Evolutionary conservation across 2,797 vertebrate genomes (phyloP).

Genomic region (Sorex maritimensis): DNA sequence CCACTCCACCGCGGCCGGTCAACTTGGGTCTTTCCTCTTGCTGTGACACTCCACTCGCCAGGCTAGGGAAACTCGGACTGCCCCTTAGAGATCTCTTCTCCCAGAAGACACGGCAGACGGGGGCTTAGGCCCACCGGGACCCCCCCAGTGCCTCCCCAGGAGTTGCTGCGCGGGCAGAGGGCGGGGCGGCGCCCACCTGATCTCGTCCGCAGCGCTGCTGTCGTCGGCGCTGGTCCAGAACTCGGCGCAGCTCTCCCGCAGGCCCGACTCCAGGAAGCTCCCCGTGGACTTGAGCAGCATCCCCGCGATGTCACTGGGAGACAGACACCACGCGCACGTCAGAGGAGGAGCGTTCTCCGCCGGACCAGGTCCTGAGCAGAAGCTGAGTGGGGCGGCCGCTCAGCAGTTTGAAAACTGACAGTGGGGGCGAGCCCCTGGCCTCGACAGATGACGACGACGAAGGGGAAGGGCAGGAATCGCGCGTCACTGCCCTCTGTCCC

Average conservation of each 20-base stretch:
- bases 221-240: constrained; percentile 97
- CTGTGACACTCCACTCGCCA: not conserved
- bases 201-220: constrained; percentile 96
- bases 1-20: not conserved
- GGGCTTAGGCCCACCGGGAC: no score
- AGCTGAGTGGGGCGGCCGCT: not conserved
- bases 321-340: not conserved
- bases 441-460: no score
- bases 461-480: no score
- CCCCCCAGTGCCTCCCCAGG: not conserved
- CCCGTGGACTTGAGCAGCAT: constrained; percentile 99
- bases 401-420: no score
- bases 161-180: not conserved
- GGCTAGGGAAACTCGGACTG: not conserved
- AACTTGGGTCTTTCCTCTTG: not conserved
- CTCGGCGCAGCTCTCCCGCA: constrained; percentile 96
- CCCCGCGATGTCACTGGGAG: constrained; percentile 96
- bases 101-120: not conserved
- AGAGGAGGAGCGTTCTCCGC: not conserved
- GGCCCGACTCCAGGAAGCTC: constrained; percentile 96
- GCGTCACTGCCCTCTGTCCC: no score
- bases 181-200: constrained; percentile 92
- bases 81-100: not conserved
- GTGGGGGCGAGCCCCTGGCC: no score
- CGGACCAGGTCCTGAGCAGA: not conserved